Evolutionary conservation across 2,113 vertebrate species (phyloP).

Genomic region (Atractosteus spatula): DNA sequence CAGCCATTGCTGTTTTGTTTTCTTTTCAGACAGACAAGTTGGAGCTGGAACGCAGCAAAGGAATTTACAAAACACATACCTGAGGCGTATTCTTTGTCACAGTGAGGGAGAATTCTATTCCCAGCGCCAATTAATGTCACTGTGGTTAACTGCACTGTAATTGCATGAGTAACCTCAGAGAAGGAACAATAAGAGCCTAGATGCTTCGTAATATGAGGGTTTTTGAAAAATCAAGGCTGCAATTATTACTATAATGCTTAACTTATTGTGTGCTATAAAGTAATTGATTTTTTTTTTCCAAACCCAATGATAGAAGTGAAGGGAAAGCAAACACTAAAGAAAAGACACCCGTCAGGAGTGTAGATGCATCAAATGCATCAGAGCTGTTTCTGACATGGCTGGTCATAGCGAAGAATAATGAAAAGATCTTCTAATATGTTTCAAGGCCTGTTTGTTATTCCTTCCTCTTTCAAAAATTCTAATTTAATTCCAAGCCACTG

Average conservation of each 20-base stretch:
- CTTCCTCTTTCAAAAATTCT: too few relatives aligned
- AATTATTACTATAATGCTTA: conserved; percentile 14
- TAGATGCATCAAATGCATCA: not conserved
- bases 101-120: conserved; percentile 8
- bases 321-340: not conserved
- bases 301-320: not conserved
- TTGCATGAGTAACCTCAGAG: conserved; percentile 13
- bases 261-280: conserved; percentile 7
- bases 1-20: not conserved
- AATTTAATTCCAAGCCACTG: too few relatives aligned
- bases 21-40: conserved; percentile 9
- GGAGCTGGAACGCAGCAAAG: conserved; percentile 4
- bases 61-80: conserved; percentile 8
- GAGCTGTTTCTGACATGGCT: not conserved
- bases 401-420: too few relatives aligned
- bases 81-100: conserved; percentile 11
- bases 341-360: not conserved
- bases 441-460: too few relatives aligned
- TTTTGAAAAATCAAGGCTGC: not conserved
- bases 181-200: not conserved
- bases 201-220: not conserved
- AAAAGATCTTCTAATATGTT: too few relatives aligned
- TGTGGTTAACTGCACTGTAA: conserved; percentile 17
- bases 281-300: conserved; percentile 14
- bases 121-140: conserved; percentile 15